These are phyloP conservation scores for Matsumyia berberina DNA, from an alignment of 2,888 invertebrate species.

Conservation along the genomic window DNA sequence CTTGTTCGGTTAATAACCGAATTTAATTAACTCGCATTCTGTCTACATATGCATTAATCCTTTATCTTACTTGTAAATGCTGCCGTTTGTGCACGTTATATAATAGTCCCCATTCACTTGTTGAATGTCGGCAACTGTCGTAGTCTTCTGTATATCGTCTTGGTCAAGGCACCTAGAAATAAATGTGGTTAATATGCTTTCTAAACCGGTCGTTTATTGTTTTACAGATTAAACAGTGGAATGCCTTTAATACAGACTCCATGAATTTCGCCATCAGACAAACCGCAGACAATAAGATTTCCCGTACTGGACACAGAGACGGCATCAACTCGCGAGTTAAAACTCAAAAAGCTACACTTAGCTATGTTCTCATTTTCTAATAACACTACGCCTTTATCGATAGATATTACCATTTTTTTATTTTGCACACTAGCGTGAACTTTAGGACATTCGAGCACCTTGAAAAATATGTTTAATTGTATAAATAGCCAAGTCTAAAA, in stretches of 20 bases:
- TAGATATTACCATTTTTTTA: constrained; percentile 81
- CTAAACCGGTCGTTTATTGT: background rate
- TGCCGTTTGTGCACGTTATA: constrained; percentile 82
- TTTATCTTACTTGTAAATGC: constrained; percentile 82
- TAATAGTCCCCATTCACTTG: constrained; percentile 79
- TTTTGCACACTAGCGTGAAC: constrained; percentile 81
- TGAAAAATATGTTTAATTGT: background rate
- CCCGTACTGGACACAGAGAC: constrained; percentile 81
- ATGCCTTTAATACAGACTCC: constrained; percentile 82
- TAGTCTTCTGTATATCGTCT: constrained; percentile 80
- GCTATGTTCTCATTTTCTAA: constrained; percentile 82
- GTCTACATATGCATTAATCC: too few relatives aligned
- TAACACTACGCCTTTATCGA: constrained; percentile 82
- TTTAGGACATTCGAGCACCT: constrained; percentile 81
- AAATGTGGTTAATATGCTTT: background rate
- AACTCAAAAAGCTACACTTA: constrained; percentile 81
- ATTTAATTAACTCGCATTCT: too few relatives aligned
- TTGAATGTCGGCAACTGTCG: constrained; percentile 81
- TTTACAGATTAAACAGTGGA: constrained; percentile 81
- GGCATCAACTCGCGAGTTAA: constrained; percentile 81
- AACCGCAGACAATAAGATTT: constrained; percentile 82
- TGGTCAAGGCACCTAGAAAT: constrained; percentile 77
- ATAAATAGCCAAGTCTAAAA: background rate
- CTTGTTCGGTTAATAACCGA: too few relatives aligned
- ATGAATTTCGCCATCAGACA: constrained; percentile 82